These are phyloP conservation scores for Chrysolophus pictus DNA, from an alignment of 2,797 vertebrate species.

Conservation along the genomic window DNA sequence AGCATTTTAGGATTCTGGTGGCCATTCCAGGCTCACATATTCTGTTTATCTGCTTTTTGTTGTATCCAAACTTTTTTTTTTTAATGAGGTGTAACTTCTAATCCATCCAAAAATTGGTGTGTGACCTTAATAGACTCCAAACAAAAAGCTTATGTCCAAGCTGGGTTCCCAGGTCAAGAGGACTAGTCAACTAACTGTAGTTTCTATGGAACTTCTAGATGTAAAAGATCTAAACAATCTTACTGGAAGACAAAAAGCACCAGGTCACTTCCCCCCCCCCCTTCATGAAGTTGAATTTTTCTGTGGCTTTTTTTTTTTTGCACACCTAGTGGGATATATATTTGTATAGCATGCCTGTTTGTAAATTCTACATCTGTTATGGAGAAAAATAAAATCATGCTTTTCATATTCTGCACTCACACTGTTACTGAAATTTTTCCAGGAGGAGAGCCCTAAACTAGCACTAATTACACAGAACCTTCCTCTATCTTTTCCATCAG, in stretches of 20 bases:
- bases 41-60: background rate
- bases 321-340: background rate
- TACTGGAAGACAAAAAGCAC: background rate
- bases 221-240: background rate
- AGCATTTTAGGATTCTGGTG: background rate
- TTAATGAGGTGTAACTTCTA: background rate
- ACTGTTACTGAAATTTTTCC: background rate
- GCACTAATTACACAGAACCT: background rate
- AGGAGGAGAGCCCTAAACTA: background rate
- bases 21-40: background rate
- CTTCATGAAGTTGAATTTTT: background rate
- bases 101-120: background rate
- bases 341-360: background rate
- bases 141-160: accelerated
- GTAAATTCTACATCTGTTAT: background rate
- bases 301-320: background rate
- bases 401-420: background rate
- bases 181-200: background rate
- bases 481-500: background rate
- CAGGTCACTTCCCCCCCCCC: background rate
- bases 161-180: background rate
- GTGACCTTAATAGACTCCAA: background rate
- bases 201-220: background rate
- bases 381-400: background rate
- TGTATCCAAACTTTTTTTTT: background rate